phyloP scores from a whole-genome alignment of 2,113 vertebrate species.

The Peromyscus californicus region DNA sequence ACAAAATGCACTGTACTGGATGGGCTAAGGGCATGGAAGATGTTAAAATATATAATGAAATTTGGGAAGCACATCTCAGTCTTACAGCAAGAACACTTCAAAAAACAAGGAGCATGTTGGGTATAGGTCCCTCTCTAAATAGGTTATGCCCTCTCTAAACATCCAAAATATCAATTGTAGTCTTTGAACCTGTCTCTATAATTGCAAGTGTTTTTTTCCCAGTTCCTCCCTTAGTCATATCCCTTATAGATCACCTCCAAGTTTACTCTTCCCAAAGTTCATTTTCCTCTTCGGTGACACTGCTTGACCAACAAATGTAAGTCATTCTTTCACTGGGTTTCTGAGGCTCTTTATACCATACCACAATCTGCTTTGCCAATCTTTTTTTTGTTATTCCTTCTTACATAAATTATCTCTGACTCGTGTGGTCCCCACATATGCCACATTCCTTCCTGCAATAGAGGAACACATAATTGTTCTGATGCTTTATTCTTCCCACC shows the following conservation, averaged over 20 bases:
- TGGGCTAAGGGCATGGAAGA: neutral
- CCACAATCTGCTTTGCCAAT: neutral
- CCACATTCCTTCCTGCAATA: neutral
- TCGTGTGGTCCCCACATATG: neutral
- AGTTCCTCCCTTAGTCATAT: neutral
- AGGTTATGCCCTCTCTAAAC: neutral
- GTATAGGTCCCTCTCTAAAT: neutral
- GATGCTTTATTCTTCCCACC: neutral
- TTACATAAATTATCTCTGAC: neutral
- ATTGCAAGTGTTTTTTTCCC: neutral
- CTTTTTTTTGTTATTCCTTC: neutral
- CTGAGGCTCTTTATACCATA: neutral
- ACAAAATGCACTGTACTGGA: neutral
- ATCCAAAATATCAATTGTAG: neutral
- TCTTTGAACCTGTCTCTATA: neutral
- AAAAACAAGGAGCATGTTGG: neutral
- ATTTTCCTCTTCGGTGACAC: constrained; percentile 5
- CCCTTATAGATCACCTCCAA: neutral
- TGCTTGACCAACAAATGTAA: neutral
- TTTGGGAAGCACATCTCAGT: neutral
- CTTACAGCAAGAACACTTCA: neutral
- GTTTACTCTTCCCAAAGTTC: neutral
- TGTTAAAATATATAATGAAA: neutral
- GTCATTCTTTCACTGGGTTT: neutral
- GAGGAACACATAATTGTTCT: neutral